phyloP scores from a whole-genome alignment of 2,888 invertebrate genomes.

The Hirtodrosophila histrioides region DNA sequence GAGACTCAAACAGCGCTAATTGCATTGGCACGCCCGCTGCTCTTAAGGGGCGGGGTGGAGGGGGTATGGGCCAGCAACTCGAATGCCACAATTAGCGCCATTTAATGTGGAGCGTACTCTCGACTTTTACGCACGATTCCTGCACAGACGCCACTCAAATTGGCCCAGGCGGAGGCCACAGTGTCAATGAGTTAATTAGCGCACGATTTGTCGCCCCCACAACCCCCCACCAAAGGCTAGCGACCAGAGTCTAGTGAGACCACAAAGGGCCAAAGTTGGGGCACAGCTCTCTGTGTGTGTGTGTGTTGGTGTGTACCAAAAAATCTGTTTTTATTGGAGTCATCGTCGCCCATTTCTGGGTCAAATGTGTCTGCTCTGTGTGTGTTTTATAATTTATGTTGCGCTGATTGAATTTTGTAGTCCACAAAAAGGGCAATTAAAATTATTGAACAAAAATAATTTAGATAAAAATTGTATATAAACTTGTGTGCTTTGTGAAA shows the following conservation, averaged over 20 bases:
- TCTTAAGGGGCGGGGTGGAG: neutral
- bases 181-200: slow-evolving; percentile 80
- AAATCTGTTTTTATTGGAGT: slow-evolving; percentile 69
- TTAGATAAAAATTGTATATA: slow-evolving; percentile 32
- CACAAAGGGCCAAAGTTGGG: slow-evolving; percentile 24
- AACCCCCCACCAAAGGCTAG: neutral
- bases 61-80: slow-evolving; percentile 28
- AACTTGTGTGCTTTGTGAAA: slow-evolving; percentile 1
- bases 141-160: slow-evolving; percentile 71
- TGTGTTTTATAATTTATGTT: slow-evolving; percentile 67
- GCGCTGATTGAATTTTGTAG: slow-evolving; percentile 71
- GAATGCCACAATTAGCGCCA: slow-evolving; percentile 77
- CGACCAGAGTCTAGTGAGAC: slow-evolving; percentile 1
- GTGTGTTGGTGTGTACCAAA: slow-evolving; percentile 34
- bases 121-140: slow-evolving; percentile 77
- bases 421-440: slow-evolving; percentile 69
- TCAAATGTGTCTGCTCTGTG: slow-evolving; percentile 45
- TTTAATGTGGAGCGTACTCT: slow-evolving; percentile 80
- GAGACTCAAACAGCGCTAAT: slow-evolving; percentile 60
- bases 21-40: slow-evolving; percentile 69
- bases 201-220: slow-evolving; percentile 69
- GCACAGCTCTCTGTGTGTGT: slow-evolving; percentile 26
- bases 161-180: slow-evolving; percentile 57
- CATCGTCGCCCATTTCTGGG: slow-evolving; percentile 65
- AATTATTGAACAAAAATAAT: slow-evolving; percentile 62